Evolutionary conservation across 2,113 vertebrate genomes (phyloP), one percentile per base, ranked within the genome.

Genomic region (Antigone vipio): DNA sequence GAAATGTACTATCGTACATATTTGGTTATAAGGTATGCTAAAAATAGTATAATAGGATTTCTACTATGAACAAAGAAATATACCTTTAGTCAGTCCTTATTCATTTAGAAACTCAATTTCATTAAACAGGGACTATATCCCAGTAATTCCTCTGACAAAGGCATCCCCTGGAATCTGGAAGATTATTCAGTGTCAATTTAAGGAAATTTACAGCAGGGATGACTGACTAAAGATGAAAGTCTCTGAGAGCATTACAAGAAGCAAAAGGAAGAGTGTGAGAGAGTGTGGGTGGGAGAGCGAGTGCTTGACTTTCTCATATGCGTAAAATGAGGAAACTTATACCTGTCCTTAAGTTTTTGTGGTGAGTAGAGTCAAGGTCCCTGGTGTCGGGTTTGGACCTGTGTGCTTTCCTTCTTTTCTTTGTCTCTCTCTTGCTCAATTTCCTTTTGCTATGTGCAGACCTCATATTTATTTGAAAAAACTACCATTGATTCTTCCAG

Each of bases 131-230:
- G 9, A 29, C n/a, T 78, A 23, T 29, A 50, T 23, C 11, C 9
- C 29, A 45, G 34, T 71, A 71, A 47, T 77, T 58, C 34, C 32
- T 45, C 11, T 76, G 56, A 47, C 20, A 64, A 64, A 82, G 19
- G 12, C 6, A 24, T 63, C 9, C 23, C 13, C 11, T 0, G 0
- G 38, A 62, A 63, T 69, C 32, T 32, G 27, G 42, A 76, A 38
- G 49, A 92, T 76, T 88, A 74, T 60, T 60, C 45, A 22, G 21
- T 74, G 68, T 53, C 14, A 44, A 3, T 62, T 58, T 72, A 64
- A 83, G 44, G 78, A 88, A 88, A 59, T 77, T 77, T 79, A 30
- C 19, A 59, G 11, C 38, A 74, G 8, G 24, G 27, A 26, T 22
- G 29, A 67, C 58, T 66, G 32, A 17, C 59, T 80, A 60, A 67